Conservation (phyloP, 2,113 vertebrate species). For the Theristicus caerulescens region DNA sequence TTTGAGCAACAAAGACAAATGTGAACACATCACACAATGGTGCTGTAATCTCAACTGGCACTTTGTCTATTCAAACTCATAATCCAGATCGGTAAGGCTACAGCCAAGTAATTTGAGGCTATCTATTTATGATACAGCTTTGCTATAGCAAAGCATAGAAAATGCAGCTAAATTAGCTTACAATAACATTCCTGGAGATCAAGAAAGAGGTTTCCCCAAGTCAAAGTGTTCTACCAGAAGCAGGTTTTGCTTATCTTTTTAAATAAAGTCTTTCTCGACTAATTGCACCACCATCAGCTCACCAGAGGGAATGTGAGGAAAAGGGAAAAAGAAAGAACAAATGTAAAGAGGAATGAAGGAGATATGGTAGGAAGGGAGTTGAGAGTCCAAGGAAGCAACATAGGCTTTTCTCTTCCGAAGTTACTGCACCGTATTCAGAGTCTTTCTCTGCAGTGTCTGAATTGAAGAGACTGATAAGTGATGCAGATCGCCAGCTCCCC, state of each 20-base stretch:
- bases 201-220: not conserved
- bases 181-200: not conserved
- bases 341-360: not conserved
- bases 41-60: not conserved
- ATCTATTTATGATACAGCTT: not conserved
- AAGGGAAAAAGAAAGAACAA: not conserved
- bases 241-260: not conserved
- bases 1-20: conserved; percentile 15
- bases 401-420: not conserved
- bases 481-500: not conserved
- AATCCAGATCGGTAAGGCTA: not conserved
- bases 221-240: not conserved
- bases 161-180: not conserved
- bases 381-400: not conserved
- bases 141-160: not conserved
- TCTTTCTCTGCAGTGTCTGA: not conserved
- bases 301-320: not conserved
- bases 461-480: not conserved
- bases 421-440: not conserved
- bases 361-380: not conserved
- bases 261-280: not conserved
- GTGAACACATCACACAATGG: not conserved
- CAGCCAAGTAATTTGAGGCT: not conserved
- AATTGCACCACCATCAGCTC: not conserved
- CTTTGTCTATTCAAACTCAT: not conserved